Evolutionary conservation across 1,140 invertebrate genomes (phyloP).

Genomic region (Sycophila sp.): DNA sequence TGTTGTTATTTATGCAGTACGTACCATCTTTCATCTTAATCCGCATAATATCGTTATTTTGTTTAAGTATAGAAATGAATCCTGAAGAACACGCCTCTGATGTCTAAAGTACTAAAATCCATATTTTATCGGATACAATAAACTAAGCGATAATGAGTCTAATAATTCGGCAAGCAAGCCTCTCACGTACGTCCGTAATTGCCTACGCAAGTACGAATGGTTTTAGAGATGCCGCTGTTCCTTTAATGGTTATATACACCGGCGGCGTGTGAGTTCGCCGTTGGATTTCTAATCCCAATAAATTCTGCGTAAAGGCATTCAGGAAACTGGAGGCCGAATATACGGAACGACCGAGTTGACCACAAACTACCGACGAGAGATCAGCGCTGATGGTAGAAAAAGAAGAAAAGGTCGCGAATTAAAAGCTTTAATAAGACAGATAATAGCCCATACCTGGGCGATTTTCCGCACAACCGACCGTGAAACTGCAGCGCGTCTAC

Average conservation of each 20-base stretch:
- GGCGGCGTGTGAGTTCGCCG: constrained; percentile 42
- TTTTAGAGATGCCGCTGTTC: constrained; percentile 43
- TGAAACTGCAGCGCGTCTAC: neutral
- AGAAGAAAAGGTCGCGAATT: neutral
- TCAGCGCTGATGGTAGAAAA: neutral
- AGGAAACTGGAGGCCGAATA: constrained; percentile 45
- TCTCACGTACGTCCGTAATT: constrained; percentile 58
- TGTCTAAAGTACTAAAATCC: constrained; percentile 1
- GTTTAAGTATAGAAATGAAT: neutral
- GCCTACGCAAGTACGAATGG: constrained; percentile 54
- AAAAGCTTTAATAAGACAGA: constrained; percentile 2
- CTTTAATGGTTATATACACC: constrained; percentile 57
- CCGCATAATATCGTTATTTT: too few species aligned
- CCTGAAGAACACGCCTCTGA: too few species aligned
- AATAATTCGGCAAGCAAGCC: constrained; percentile 54
- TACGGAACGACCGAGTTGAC: constrained; percentile 2
- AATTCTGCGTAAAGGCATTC: constrained; percentile 48
- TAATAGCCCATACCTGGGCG: neutral
- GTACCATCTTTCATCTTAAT: constrained; percentile 39
- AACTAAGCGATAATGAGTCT: constrained; percentile 52
- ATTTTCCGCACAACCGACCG: neutral
- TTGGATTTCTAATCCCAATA: constrained; percentile 61
- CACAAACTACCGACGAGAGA: neutral
- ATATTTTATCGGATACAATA: constrained; percentile 35
- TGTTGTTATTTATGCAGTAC: too few species aligned